phyloP scores from a whole-genome alignment of 2,888 invertebrate species.

The Elegia similella region DNA sequence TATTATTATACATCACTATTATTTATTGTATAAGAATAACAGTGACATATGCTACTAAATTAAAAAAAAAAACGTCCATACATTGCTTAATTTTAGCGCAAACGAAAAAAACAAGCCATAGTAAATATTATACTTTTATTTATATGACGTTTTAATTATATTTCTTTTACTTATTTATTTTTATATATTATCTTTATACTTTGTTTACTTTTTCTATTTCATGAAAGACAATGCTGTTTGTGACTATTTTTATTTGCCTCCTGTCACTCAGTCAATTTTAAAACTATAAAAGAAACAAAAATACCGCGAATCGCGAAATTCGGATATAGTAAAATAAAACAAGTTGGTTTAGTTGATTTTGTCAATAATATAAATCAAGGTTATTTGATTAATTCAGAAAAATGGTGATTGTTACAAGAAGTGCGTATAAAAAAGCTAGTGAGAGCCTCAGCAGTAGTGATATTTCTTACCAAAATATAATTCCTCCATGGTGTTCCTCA shows the following conservation, averaged over 20 bases:
- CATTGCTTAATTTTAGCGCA: too few species aligned
- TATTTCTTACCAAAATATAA: slow-evolving; percentile 45
- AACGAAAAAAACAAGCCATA: too few species aligned
- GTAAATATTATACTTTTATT: too few species aligned
- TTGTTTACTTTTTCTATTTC: too few species aligned
- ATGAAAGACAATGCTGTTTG: background rate
- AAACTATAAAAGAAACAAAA: background rate
- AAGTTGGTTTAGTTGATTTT: slow-evolving; percentile 4
- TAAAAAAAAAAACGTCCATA: too few species aligned
- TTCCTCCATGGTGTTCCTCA: slow-evolving; percentile 65
- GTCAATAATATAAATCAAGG: background rate
- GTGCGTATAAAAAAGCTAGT: slow-evolving; percentile 42
- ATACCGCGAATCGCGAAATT: background rate
- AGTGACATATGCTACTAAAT: too few species aligned
- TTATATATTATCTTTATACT: too few species aligned
- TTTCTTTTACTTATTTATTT: too few species aligned
- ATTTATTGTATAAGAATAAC: too few species aligned
- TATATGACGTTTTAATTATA: too few species aligned
- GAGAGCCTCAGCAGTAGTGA: slow-evolving; percentile 48
- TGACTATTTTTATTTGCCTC: background rate
- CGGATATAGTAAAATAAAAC: background rate
- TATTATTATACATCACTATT: too few species aligned
- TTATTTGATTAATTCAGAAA: slow-evolving; percentile 16
- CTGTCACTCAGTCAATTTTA: background rate
- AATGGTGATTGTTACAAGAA: slow-evolving; percentile 54